phyloP scores from a whole-genome alignment of 2,797 vertebrate genomes.

The Florisuga fusca region DNA sequence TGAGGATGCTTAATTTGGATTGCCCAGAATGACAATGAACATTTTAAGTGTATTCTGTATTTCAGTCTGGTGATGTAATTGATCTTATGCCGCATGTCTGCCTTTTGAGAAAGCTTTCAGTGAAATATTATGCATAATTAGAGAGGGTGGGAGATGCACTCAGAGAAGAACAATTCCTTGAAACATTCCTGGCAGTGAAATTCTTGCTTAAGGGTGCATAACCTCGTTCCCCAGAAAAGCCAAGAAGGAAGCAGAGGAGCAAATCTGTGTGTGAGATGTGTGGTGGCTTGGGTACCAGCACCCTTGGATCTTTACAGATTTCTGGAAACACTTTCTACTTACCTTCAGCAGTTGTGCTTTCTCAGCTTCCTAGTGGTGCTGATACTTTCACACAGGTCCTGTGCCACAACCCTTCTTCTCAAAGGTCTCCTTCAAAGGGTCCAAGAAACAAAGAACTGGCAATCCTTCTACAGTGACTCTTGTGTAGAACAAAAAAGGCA shows the following conservation, averaged over 20 bases:
- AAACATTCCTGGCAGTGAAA: slow-evolving; percentile 54
- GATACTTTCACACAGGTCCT: accelerated
- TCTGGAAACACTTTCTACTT: not conserved
- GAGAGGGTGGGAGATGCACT: slow-evolving; percentile 53
- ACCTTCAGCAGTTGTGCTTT: not conserved
- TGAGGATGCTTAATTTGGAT: slow-evolving; percentile 61
- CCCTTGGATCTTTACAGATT: not conserved
- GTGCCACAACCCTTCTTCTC: not conserved
- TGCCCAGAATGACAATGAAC: slow-evolving; percentile 58
- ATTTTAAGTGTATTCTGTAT: slow-evolving; percentile 8
- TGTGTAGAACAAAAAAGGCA: not conserved
- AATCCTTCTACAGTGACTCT: not conserved
- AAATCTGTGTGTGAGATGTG: not conserved
- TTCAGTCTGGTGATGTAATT: slow-evolving; percentile 30
- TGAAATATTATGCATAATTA: slow-evolving; percentile 69
- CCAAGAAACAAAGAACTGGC: not conserved
- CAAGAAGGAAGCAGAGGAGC: not conserved
- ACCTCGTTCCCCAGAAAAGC: not conserved
- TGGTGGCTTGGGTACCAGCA: not conserved
- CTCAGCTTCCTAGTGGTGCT: not conserved
- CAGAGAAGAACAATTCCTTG: slow-evolving; percentile 59
- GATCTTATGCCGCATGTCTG: not conserved
- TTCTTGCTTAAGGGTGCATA: not conserved
- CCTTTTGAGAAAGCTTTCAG: slow-evolving; percentile 68
- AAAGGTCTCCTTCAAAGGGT: not conserved